Conservation (phyloP, 2,888 invertebrate species). For the Lasius fuliginosus region DNA sequence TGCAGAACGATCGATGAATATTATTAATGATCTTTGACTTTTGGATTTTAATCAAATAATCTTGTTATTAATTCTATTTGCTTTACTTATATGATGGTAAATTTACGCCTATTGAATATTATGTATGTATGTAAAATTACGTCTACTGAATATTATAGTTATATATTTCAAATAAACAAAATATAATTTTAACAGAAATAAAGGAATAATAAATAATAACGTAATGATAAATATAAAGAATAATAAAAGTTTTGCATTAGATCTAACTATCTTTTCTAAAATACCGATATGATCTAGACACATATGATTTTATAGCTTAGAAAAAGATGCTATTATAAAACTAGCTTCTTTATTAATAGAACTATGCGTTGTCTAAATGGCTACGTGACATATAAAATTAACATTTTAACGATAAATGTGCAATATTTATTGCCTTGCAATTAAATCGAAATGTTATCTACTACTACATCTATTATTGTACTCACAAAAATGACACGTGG, state of each 20-base stretch:
- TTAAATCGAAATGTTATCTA: constrained; percentile 18
- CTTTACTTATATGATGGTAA: neutral
- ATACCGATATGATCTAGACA: no score
- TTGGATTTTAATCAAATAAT: neutral
- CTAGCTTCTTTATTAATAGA: no score
- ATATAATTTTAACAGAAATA: constrained; percentile 4
- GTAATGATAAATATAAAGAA: no score
- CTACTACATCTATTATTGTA: neutral
- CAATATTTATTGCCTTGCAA: neutral
- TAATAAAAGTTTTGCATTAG: no score
- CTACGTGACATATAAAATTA: no score
- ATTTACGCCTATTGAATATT: no score
- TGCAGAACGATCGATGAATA: neutral
- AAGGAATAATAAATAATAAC: neutral
- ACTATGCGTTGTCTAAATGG: no score
- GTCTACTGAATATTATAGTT: neutral
- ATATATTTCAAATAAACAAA: neutral
- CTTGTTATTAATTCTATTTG: neutral
- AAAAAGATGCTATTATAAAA: no score
- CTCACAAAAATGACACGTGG: neutral
- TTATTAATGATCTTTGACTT: neutral
- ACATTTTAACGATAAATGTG: neutral
- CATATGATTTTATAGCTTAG: no score
- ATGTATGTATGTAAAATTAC: neutral
- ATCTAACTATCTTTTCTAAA: no score